Conservation (phyloP, 2,888 invertebrate genomes). For the Troilus luridus region DNA sequence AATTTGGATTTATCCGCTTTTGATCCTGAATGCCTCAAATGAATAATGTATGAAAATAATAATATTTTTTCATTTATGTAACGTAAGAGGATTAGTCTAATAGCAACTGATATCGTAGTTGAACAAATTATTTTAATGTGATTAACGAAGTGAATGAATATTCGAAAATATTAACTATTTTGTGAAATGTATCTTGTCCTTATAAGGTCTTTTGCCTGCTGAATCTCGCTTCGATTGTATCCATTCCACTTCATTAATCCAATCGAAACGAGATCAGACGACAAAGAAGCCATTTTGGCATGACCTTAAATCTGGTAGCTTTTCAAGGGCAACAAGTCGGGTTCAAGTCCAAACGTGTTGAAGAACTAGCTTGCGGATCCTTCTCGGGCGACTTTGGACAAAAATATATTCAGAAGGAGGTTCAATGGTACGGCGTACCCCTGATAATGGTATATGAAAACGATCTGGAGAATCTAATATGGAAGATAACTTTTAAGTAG, state of each 20-base stretch:
- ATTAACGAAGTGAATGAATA: too few relatives aligned
- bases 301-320: background rate
- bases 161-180: too few relatives aligned
- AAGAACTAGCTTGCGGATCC: constrained; percentile 1
- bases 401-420: background rate
- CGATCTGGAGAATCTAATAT: too few relatives aligned
- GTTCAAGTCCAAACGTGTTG: background rate
- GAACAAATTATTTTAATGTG: too few relatives aligned
- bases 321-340: constrained; percentile 17
- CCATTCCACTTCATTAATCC: background rate
- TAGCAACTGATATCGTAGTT: too few relatives aligned
- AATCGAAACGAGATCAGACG: background rate
- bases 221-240: background rate
- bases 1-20: too few relatives aligned
- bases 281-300: background rate
- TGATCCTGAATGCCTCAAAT: too few relatives aligned
- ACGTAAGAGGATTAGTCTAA: too few relatives aligned
- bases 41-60: too few relatives aligned
- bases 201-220: too few relatives aligned
- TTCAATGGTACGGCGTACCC: background rate
- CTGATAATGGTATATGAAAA: background rate
- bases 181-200: too few relatives aligned
- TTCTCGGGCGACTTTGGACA: background rate
- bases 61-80: too few relatives aligned
- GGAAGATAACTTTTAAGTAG: background rate